Evolutionary conservation across 1,140 invertebrate species (phyloP).

Genomic region (Gonatopus flavifemur): DNA sequence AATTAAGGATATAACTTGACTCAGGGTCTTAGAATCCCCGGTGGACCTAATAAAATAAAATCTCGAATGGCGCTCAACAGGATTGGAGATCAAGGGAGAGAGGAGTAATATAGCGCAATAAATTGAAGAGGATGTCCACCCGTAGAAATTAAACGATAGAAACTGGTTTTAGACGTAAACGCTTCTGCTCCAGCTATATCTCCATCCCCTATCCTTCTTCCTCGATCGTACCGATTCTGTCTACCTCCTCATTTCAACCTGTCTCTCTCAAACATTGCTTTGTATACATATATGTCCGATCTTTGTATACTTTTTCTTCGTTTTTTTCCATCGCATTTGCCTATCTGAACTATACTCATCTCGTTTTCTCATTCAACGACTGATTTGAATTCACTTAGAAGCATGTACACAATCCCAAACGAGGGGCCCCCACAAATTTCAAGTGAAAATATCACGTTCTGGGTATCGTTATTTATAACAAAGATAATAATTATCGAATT

Average conservation of each 20-base stretch:
- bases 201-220: constrained; percentile 15
- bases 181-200: constrained; percentile 24
- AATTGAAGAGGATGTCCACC: constrained; percentile 53
- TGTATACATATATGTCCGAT: too few relatives aligned
- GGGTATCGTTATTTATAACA: too few relatives aligned
- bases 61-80: constrained; percentile 42
- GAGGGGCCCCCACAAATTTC: constrained; percentile 15
- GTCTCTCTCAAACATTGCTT: not conserved
- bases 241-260: constrained; percentile 11
- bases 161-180: constrained; percentile 50
- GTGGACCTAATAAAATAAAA: constrained; percentile 54
- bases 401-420: constrained; percentile 19
- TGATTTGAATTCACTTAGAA: constrained; percentile 37
- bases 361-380: constrained; percentile 38
- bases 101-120: constrained; percentile 41
- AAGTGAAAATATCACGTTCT: too few relatives aligned
- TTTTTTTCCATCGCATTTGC: not conserved
- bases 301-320: constrained; percentile 8
- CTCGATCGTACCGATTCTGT: constrained; percentile 24
- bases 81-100: constrained; percentile 11
- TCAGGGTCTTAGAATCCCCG: constrained; percentile 39
- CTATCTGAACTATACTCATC: not conserved
- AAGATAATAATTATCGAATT: too few relatives aligned
- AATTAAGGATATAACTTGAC: constrained; percentile 4
- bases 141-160: constrained; percentile 54